Conservation (phyloP, 2,113 vertebrate species). For the Ammodytes dubius region DNA sequence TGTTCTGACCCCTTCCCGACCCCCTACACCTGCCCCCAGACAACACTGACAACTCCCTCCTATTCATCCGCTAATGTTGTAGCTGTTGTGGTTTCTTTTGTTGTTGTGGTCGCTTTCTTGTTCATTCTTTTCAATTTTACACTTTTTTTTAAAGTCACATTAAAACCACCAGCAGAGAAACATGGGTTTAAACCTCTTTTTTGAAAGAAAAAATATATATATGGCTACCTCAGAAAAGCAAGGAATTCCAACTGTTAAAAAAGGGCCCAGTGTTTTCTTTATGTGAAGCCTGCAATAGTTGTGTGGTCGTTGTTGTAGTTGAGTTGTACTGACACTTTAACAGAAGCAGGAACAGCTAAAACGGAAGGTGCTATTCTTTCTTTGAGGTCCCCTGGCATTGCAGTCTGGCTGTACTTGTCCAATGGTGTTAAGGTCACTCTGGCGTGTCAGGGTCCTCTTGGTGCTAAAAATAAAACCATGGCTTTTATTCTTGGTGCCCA, state of each 20-base stretch:
- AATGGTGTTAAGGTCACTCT: conserved; percentile 67
- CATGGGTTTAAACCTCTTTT: conserved; percentile 83
- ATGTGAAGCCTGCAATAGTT: conserved; percentile 65
- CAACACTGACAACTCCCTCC: conserved; percentile 23
- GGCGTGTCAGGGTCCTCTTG: conserved; percentile 76
- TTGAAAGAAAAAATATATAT: conserved; percentile 62
- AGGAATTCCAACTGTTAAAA: conserved; percentile 61
- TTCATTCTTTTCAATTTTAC: conserved; percentile 52
- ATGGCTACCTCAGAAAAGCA: conserved; percentile 85
- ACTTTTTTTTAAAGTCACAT: conserved; percentile 70
- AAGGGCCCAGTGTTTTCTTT: conserved; percentile 66
- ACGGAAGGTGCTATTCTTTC: conserved; percentile 83
- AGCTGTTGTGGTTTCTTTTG: conserved; percentile 55
- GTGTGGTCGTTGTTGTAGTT: conserved; percentile 47
- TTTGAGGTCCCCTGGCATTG: conserved; percentile 74
- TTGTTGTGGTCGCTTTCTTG: conserved; percentile 53
- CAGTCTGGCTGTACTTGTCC: conserved; percentile 58
- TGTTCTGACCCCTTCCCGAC: conserved; percentile 66
- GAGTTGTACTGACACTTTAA: conserved; percentile 58
- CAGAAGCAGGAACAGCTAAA: conserved; percentile 71
- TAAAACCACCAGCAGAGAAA: conserved; percentile 82
- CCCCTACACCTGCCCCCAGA: conserved; percentile 38
- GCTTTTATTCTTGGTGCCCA: conserved; percentile 64
- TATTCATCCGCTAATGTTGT: conserved; percentile 43
- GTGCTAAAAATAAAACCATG: conserved; percentile 87